Base-by-base conservation (phyloP, 2,113 vertebrate genomes). In the Sinocyclocheilus grahami region DNA sequence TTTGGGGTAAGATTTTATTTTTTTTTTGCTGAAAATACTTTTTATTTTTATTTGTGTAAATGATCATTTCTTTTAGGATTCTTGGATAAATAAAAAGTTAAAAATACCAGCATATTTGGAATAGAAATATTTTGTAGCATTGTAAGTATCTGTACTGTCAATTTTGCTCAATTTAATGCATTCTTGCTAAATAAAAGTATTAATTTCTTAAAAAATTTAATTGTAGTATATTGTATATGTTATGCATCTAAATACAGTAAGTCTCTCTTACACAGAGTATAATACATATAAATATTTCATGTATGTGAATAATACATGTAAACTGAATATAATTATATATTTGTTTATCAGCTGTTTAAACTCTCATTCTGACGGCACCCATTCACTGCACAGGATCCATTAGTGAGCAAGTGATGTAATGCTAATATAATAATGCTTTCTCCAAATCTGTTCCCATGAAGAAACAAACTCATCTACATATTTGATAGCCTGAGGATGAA, bases 171-270 rank as follows among this genome's bases (percentile, higher is more conserved):
- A 18, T 33, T 33, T 69, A 69, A 69, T 18, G 30, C 30, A 69
- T 69, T 33, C 30, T 37, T 69, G 30, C 30, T 18, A 33, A 69
- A 69, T 69, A 69, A 20, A 69, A 33, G 1, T 30, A 33, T 69
- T 37, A 0, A 37, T 69, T 69, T 69, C 65, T 69, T 33, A 18
- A 18, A n/a, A 62, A 62, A 60, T 22, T 60, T 0, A 14, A 10
- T 10, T n/a, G 58, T n/a, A 62, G 58, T n/a, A 1, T 18, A 58
- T 7, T 88, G 65, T 46, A 69, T 85, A 78, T 75, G 84, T 51
- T 27, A 22, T 22, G 33, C 55, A 42, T 33, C 10, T 18, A 33
- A 69, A 33, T 1, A 1, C 27, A 69, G 62, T 5, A 16, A 30
- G 14, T 69, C 65, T 69, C 65, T 18, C 16, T 20, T 18, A 37